A percentile compares a stretch with the other conserved stretches of the same genome.
These are phyloP conservation scores for Mongoloraphidia duomilia DNA, from an alignment of 2,888 invertebrate species.

Conservation along the genomic window DNA sequence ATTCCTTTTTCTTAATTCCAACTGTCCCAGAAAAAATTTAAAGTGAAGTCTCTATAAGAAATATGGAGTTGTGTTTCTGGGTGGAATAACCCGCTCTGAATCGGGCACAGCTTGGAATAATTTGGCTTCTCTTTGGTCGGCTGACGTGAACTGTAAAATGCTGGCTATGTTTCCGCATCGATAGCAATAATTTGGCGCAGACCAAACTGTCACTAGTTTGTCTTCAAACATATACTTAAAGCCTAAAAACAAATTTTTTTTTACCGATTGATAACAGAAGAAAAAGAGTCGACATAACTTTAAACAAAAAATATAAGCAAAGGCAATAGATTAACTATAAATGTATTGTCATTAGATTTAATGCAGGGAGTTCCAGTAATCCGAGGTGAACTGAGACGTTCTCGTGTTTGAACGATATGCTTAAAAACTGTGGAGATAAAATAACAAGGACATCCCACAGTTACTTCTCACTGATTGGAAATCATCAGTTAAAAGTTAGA, in stretches of 20 bases:
- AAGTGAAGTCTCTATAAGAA: constrained; percentile 53
- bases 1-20: no score
- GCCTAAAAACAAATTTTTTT: constrained; percentile 40
- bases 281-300: no score
- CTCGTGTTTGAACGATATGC: no score
- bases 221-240: constrained; percentile 98
- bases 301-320: no score
- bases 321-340: no score
- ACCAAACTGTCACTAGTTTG: constrained; percentile 96
- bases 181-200: constrained; percentile 99
- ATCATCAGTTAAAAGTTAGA: no score
- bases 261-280: background rate
- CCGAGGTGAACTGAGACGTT: no score
- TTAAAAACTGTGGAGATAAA: background rate
- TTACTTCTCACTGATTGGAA: background rate
- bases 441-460: background rate
- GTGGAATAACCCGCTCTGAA: constrained; percentile 82
- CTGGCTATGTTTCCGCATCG: constrained; percentile 98
- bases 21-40: no score
- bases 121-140: constrained; percentile 63
- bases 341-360: no score
- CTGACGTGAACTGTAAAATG: constrained; percentile 76
- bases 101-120: constrained; percentile 95
- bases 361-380: no score
- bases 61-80: constrained; percentile 87